Conservation (phyloP, 2,113 vertebrate genomes). For the Carlito syrichta region DNA sequence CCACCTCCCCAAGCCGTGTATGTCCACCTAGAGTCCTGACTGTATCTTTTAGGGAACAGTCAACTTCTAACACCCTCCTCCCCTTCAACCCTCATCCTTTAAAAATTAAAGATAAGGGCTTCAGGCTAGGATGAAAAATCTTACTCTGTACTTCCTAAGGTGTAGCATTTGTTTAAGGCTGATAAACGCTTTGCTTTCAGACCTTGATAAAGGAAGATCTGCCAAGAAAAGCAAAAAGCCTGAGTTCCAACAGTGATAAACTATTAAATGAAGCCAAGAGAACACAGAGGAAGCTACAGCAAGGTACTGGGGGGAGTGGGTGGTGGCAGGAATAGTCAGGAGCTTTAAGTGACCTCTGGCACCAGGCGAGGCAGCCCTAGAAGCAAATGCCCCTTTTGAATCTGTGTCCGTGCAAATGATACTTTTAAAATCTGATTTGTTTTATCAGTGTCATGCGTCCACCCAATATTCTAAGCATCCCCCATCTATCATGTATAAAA, state of each 20-base stretch:
- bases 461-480: neutral
- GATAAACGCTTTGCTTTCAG: slow-evolving; percentile 79
- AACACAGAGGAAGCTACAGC: slow-evolving; percentile 77
- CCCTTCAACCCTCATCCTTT: neutral
- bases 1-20: neutral
- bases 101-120: neutral
- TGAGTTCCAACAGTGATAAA: slow-evolving; percentile 81
- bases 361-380: neutral
- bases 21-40: neutral
- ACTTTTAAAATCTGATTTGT: neutral
- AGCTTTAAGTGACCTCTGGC: neutral
- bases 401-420: neutral
- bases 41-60: neutral
- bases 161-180: neutral
- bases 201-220: slow-evolving; percentile 87
- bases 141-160: neutral
- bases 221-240: slow-evolving; percentile 83
- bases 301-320: slow-evolving; percentile 78
- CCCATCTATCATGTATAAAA: neutral
- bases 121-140: slow-evolving; percentile 15
- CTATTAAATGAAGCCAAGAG: slow-evolving; percentile 82
- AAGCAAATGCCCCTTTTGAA: neutral
- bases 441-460: neutral
- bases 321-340: neutral
- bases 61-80: neutral